Base-by-base conservation (phyloP, 2,888 invertebrate species). In the Amiota minor region DNA sequence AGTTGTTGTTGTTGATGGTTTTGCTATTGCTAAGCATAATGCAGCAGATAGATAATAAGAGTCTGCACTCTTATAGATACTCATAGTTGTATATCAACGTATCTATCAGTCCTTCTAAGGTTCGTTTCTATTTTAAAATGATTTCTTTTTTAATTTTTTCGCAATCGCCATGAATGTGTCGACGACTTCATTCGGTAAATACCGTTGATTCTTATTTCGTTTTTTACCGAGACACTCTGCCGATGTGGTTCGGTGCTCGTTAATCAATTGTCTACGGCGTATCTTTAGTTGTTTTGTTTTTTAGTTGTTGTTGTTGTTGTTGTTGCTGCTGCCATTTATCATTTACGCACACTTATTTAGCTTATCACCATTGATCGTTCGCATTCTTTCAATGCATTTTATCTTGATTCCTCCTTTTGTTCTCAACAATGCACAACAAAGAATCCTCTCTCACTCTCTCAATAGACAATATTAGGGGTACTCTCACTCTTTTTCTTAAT, bases 101-200 rank as follows among this genome's bases (percentile, higher is more conserved):
- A 74, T 76, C 79, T 77, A 81, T 55, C 89, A 86, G 86, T 89
- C 89, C 89, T 89, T 89, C 89, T 89, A 89, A 88, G 89, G 89
- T 89, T 89, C 87, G 89, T 88, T 88, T 88, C 89, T 89, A 89
- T 89, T 89, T 88, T 83, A 84, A 86, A 86, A 35, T 35, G 35
- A 35, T 35, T 35, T 35, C 35, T 35, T 35, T 35, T 35, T 35
- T 2, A 35, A 35, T 35, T 35, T 35, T 35, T 35, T 35, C 35
- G 84, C 79, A 80, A 75, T 78, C 75, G 79, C 84, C 77, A 71
- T 56, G 71, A 20, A 35, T 71, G n/a, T 70, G 71, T 56, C 23
- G 74, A 73, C 72, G 70, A 67, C 71, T 62, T 68, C 68, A 71
- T 70, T 75, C 71, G 64, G 67, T 64, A 53, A 49, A 62, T 67